Evolutionary conservation across 2,113 vertebrate genomes (phyloP), one percentile per base, ranked within the genome.

Genomic region (Nothoprocta pentlandii): DNA sequence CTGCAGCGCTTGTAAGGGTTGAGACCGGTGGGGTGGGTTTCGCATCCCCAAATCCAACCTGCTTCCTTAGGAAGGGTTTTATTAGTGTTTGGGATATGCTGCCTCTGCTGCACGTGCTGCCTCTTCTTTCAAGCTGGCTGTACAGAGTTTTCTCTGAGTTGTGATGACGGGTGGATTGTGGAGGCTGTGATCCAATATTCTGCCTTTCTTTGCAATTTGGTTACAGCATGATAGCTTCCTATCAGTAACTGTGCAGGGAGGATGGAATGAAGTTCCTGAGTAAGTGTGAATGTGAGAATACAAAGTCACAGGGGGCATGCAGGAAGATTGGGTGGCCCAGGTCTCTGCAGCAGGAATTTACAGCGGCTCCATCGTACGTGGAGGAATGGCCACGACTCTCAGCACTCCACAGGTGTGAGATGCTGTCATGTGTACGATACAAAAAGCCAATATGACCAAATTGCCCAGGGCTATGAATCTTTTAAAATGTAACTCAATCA

Each of bases 191-290:
- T 92, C 87, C 83, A 87, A 82, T 83, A 96, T 79, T 91, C 84
- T 92, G 84, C 53, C 68, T 95, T 91, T 76, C 89, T 91, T 83
- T 97, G 91, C 81, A 89, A 54, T 92, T 89, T 95, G 71, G 53
- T 91, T 79, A 78, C 75, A 87, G 86, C n/a, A n/a, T n/a, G 68
- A n/a, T 74, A 95, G 79, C 71, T 92, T 93, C 80, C 73, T 83
- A 23, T 69, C 54, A 75, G 67, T 85, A 87, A 83, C 80, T 92
- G 67, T 34, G 41, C 23, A 76, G 49, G 41, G 78, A 75, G 64
- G 61, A 34, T 82, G 54, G 62, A 84, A 92, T 93, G 53, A 85
- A 86, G 92, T 49, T 75, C 39, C 74, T 89, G 70, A 64, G 74
- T 82, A 83, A 89, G 88, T 90, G 78, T 44, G 30, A 94, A 67